Evolutionary conservation across 2,888 invertebrate genomes (phyloP), one percentile per base, ranked within the genome.

Genomic region (Gari tellinella): DNA sequence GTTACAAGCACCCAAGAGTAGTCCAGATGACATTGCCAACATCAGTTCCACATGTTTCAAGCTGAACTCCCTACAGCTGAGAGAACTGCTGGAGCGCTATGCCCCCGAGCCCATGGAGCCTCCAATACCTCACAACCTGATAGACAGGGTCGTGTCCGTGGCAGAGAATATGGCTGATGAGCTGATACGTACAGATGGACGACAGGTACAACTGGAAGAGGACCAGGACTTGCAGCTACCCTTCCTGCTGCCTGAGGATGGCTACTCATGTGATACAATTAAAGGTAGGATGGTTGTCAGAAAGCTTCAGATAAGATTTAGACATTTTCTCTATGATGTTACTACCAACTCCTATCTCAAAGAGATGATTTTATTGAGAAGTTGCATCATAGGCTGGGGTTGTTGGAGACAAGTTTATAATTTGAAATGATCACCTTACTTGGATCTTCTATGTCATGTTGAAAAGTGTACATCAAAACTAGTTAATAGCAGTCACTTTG

Each of bases 181-280:
- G 89, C 93, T 97, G 80, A 96, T 97, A 10, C 81, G 88, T 43
- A 86, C 90, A 17, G 98, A 99, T 90, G 98, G 98, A 0, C 94
- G 97, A 15, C 96, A 97, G 92, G 95, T 97, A 72, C 94, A 96
- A 0, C 92, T 99, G 58, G 98, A 99, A 92, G 98, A 98, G 90
- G 95, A 96, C 37, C 96, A 96, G 86, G 93, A 94, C 72, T 94
- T 99, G 46, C 96, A 96, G 87, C 94, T 99, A 64, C 97, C 97
- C 0, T 95, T 99, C 83, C 93, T 99, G 53, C 94, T 99, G 66
- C 99, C 99, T 0, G 98, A 99, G 90, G 99, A 99, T 93, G 99
- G 98, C 21, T 99, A 98, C 93, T 98, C 98, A 90, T 98, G 97
- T 90, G 99, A 99, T 92, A 97, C 98, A 66, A 97, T 97, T 58